These are phyloP conservation scores for Cephus cinctus DNA, from an alignment of 1,140 invertebrate species.

Conservation along the genomic window DNA sequence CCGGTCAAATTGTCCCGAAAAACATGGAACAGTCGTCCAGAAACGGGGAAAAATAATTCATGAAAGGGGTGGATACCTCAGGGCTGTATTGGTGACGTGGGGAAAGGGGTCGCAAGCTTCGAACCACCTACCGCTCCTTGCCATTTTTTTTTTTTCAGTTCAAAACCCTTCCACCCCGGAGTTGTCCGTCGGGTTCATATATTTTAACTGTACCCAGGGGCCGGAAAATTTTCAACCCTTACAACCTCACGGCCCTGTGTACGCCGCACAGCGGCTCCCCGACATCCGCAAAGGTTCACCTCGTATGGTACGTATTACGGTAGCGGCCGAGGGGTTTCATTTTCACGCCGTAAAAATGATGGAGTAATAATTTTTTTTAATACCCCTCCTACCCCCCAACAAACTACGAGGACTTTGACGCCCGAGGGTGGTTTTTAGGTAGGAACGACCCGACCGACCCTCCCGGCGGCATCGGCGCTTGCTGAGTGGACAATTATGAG, in stretches of 20 bases:
- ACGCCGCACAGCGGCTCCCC: too few relatives aligned
- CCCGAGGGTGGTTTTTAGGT: conserved; percentile 21
- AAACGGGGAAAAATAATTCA: conserved; percentile 4
- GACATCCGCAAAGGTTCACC: too few relatives aligned
- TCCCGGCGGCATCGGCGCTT: conserved; percentile 21
- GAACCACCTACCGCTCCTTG: background rate
- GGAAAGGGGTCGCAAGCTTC: background rate
- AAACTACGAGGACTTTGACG: background rate
- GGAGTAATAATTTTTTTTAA: too few relatives aligned
- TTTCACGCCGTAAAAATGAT: background rate
- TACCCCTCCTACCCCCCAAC: background rate
- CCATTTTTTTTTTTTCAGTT: background rate
- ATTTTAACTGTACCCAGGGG: background rate
- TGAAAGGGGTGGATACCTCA: background rate
- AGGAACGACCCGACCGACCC: conserved; percentile 24
- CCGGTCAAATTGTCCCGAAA: background rate
- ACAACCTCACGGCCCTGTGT: too few relatives aligned
- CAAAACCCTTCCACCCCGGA: background rate
- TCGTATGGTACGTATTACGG: too few relatives aligned
- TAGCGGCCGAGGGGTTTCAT: too few relatives aligned
- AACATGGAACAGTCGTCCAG: background rate
- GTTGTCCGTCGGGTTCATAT: background rate
- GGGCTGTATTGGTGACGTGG: background rate
- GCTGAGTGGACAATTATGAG: too few relatives aligned
- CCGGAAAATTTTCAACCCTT: background rate